A percentile compares a stretch with the other conserved stretches of the same genome.
Conservation (phyloP, 64 coral and sea anemone species). For the Platygyra sinensis region DNA sequence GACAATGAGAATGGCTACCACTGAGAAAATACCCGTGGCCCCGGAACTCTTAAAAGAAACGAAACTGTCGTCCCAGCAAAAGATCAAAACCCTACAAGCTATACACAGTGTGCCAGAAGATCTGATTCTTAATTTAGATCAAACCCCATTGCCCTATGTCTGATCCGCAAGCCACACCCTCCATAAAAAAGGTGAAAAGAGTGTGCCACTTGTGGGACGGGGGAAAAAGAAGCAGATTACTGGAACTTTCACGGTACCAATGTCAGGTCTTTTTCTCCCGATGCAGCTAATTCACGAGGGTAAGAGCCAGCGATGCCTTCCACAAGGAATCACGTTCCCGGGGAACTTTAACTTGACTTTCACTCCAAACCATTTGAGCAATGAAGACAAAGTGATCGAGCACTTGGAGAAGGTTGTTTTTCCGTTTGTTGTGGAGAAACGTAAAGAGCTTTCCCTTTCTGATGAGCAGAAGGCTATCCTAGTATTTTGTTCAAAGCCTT, state of each 20-base stretch:
- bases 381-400: slow-evolving; percentile 73
- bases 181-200: slow-evolving; percentile 43
- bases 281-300: slow-evolving; percentile 50
- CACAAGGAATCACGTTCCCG: slow-evolving; percentile 52
- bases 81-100: slow-evolving; percentile 65
- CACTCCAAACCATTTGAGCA: slow-evolving; percentile 70
- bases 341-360: slow-evolving; percentile 47
- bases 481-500: neutral
- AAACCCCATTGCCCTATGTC: slow-evolving; percentile 64
- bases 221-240: slow-evolving; percentile 64
- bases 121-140: slow-evolving; percentile 58
- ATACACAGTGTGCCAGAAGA: slow-evolving; percentile 40
- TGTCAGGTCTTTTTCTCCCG: slow-evolving; percentile 51
- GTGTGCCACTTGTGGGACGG: slow-evolving; percentile 52
- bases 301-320: slow-evolving; percentile 51
- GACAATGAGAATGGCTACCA: too few relatives aligned
- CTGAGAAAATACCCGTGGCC: too few relatives aligned
- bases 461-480: slow-evolving; percentile 53
- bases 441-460: slow-evolving; percentile 50
- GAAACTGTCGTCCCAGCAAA: slow-evolving; percentile 53
- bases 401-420: slow-evolving; percentile 69
- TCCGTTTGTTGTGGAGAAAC: slow-evolving; percentile 49
- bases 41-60: slow-evolving; percentile 60
- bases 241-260: slow-evolving; percentile 48
- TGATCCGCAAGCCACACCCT: slow-evolving; percentile 64